These are phyloP conservation scores for Eulithis testata DNA, from an alignment of 2,888 invertebrate species.

Conservation along the genomic window DNA sequence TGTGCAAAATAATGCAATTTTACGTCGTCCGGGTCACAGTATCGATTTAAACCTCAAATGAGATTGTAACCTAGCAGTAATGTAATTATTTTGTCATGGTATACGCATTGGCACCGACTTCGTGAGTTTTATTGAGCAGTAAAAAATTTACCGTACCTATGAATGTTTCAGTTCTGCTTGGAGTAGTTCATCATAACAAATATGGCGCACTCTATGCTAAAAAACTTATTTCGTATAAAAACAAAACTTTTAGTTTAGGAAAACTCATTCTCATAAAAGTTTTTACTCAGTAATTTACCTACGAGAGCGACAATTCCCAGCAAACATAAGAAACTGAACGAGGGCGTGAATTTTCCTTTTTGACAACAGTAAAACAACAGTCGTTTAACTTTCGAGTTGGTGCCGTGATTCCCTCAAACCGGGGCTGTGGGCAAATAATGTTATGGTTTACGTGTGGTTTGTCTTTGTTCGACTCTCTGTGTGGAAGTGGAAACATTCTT, in stretches of 20 bases:
- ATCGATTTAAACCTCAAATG: constrained; percentile 68
- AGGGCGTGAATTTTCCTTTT: constrained; percentile 58
- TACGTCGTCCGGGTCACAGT: constrained; percentile 54
- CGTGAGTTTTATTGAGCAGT: background rate
- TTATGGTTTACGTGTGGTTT: constrained; percentile 30
- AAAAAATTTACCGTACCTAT: background rate
- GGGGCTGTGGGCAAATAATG: constrained; percentile 46
- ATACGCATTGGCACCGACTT: constrained; percentile 10
- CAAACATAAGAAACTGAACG: constrained; percentile 52
- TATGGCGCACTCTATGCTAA: background rate
- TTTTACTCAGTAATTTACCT: constrained; percentile 39
- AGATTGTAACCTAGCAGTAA: constrained; percentile 66
- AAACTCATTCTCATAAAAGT: constrained; percentile 21
- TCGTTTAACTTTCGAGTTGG: constrained; percentile 68
- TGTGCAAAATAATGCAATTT: constrained; percentile 71
- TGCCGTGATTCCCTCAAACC: constrained; percentile 47
- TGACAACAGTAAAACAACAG: constrained; percentile 67
- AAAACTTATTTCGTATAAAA: constrained; percentile 5
- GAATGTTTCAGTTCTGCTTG: background rate
- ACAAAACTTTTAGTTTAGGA: constrained; percentile 9
- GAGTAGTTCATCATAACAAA: background rate
- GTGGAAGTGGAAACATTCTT: constrained; percentile 8
- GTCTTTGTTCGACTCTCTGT: constrained; percentile 20
- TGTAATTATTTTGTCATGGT: constrained; percentile 50
- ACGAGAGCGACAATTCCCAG: constrained; percentile 36